Conservation (phyloP, 1,140 invertebrate genomes). For the Trichogramma pretiosum region DNA sequence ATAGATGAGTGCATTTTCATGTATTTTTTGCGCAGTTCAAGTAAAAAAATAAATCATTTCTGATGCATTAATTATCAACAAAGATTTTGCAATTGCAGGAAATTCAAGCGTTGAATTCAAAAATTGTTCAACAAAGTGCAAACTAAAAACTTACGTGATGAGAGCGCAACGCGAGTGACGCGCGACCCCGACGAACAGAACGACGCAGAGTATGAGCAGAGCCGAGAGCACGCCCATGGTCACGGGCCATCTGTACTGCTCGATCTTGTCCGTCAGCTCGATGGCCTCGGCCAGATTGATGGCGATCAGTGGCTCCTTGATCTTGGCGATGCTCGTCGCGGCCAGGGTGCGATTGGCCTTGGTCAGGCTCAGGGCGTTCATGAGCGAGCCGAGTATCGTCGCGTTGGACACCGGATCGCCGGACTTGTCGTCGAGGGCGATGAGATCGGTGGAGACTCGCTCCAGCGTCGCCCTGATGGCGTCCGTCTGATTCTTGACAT, state of each 20-base stretch:
- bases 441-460: slow-evolving; percentile 43
- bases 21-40: no score
- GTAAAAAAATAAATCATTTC: no score
- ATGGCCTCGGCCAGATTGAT: slow-evolving; percentile 54
- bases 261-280: slow-evolving; percentile 48
- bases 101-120: no score
- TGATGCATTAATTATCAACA: no score
- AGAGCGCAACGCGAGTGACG: slow-evolving; percentile 73
- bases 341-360: slow-evolving; percentile 62
- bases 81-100: no score
- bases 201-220: slow-evolving; percentile 68
- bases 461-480: neutral
- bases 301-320: slow-evolving; percentile 59
- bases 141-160: slow-evolving; percentile 57
- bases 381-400: slow-evolving; percentile 57
- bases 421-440: slow-evolving; percentile 61
- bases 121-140: no score
- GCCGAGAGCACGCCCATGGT: slow-evolving; percentile 70
- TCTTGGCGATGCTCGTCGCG: slow-evolving; percentile 61
- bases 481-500: slow-evolving; percentile 68
- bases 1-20: no score
- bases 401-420: slow-evolving; percentile 66
- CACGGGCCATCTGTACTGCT: slow-evolving; percentile 64
- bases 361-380: slow-evolving; percentile 57
- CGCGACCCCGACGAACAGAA: slow-evolving; percentile 72